Percentiles rank a stretch among this genome's conserved stretches.
These are phyloP conservation scores for Symphodus melops DNA, from an alignment of 2,113 vertebrate genomes.

Conservation along the genomic window DNA sequence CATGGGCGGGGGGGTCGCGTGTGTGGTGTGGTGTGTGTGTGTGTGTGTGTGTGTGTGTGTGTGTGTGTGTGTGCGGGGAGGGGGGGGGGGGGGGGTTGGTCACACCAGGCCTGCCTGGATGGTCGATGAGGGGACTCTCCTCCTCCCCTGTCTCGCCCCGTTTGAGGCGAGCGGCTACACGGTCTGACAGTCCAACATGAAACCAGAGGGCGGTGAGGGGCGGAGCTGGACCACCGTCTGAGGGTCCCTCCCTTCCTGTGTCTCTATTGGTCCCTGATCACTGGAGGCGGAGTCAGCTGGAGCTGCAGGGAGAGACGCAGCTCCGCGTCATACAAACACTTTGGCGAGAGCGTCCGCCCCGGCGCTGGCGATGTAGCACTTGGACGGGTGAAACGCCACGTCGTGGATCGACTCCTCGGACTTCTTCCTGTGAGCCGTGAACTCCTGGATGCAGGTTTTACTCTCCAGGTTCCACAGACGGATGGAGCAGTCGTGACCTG, in stretches of 20 bases:
- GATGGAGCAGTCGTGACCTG: constrained; percentile 99
- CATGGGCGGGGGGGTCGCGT: constrained; percentile 12
- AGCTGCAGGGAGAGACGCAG: constrained; percentile 81
- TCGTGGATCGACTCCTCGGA: constrained; percentile 98
- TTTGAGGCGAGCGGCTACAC: constrained; percentile 63
- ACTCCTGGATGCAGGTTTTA: constrained; percentile 99
- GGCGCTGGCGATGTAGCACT: constrained; percentile 98
- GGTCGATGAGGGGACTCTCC: constrained; percentile 77
- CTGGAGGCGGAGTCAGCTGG: constrained; percentile 84
- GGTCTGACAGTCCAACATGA: constrained; percentile 67
- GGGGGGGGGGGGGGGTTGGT: constrained; percentile 19
- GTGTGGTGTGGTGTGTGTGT: no score
- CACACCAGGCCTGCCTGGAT: constrained; percentile 95
- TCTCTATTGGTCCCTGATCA: constrained; percentile 76
- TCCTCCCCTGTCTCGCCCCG: constrained; percentile 78
- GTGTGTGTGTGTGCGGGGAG: constrained; percentile 48
- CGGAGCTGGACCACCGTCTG: constrained; percentile 65
- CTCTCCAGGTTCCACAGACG: constrained; percentile 99
- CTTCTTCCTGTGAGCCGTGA: constrained; percentile 99
- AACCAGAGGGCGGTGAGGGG: constrained; percentile 65
- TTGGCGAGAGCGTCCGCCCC: constrained; percentile 98
- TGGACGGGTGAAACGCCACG: constrained; percentile 98
- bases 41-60: no score
- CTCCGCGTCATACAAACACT: constrained; percentile 96
- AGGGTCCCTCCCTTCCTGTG: constrained; percentile 64